These are phyloP conservation scores for Chaetodon trifascialis DNA, from an alignment of 2,113 vertebrate species.

Conservation along the genomic window DNA sequence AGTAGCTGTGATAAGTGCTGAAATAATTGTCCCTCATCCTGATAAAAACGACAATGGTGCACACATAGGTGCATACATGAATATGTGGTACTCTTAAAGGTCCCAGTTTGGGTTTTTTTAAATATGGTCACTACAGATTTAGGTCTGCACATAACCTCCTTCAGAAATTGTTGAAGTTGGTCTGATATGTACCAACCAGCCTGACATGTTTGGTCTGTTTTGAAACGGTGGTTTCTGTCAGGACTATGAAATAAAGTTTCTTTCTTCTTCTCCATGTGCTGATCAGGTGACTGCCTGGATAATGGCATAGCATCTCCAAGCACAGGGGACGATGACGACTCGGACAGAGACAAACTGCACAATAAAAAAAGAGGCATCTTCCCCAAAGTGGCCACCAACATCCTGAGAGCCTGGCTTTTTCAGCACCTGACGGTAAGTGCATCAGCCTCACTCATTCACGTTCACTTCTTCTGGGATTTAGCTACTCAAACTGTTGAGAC, in stretches of 20 bases:
- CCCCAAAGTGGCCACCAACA: slow-evolving; percentile 99
- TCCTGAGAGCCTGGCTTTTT: slow-evolving; percentile 98
- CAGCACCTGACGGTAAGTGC: slow-evolving; percentile 94
- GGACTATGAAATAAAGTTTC: not conserved
- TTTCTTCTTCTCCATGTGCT: not conserved
- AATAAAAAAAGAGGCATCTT: slow-evolving; percentile 99
- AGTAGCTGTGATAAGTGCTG: no score
- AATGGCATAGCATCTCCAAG: slow-evolving; percentile 94
- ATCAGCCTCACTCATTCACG: not conserved
- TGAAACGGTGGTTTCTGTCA: not conserved
- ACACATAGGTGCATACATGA: no score
- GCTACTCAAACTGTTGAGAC: not conserved
- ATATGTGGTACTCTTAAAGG: no score
- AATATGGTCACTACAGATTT: no score
- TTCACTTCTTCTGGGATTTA: no score
- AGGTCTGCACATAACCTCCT: not conserved
- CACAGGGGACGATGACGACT: slow-evolving; percentile 95
- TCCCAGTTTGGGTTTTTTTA: no score
- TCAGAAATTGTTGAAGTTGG: not conserved
- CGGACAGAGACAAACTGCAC: slow-evolving; percentile 94
- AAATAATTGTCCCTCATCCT: no score
- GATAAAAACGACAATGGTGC: no score
- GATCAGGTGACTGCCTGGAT: slow-evolving; percentile 94
- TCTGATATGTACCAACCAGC: not conserved
- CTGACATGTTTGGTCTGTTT: not conserved